Base-by-base conservation (phyloP, 2,888 invertebrate genomes). In the Odontocerum albicorne region DNA sequence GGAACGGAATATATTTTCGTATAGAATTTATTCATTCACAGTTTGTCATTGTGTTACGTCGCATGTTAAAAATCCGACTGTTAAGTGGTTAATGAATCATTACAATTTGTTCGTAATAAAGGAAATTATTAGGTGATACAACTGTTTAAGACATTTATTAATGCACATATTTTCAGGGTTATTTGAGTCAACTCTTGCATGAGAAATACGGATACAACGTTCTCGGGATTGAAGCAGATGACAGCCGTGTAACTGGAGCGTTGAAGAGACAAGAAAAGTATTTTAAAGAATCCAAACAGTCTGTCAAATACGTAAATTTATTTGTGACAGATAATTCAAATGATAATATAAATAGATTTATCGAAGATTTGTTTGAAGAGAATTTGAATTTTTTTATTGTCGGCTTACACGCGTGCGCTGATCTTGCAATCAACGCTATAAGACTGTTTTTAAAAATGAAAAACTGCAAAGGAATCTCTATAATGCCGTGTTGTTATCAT, bases 401-500 rank as follows among this genome's bases (percentile, higher is more conserved):
- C 55, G 90, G 90, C 1, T 75, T 91, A 6, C 91, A 91, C 66
- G 85, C 89, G 4, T 91, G 91, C 65, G 90, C 87, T 0, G 90
- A 90, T 72, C 75, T 91, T 51, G 85, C 87, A 33, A 75, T 88
- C 16, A 78, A 80, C 49, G 83, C 87, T 6, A 77, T 88, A 43
- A 77, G 82, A 63, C 70, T 89, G 62, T 90, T 88, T 70, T 65
- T 80, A 33, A 71, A 79, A 64, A 79, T 86, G 68, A 65, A 73
- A 4, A 68, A 71, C 27, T 83, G 83, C 0, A 76, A 73, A 57
- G 70, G 80, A 12, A 67, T 89, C 16, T 75, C 86, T 38, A 73
- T 90, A 10, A 84, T 90, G 79, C 87, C 90, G 2, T 91, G 91
- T 65, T 91, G 91, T 66, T 91, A 91, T 65, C 90, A 91, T 67